Evolutionary conservation across 1,140 invertebrate species (phyloP).

Genomic region (Lepidostoma basale): DNA sequence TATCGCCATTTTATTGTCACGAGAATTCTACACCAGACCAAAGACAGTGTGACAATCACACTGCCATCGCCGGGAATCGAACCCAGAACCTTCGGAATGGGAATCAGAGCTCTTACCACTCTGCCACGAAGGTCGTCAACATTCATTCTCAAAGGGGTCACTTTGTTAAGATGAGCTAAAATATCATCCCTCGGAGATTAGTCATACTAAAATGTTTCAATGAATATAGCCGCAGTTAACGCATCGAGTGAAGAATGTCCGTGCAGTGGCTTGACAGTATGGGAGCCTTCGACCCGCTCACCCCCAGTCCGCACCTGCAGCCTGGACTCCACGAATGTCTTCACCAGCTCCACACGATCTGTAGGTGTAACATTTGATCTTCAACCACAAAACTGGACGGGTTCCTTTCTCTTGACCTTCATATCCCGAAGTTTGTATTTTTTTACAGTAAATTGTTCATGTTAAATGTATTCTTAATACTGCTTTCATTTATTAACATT

Average conservation of each 20-base stretch:
- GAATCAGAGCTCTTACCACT: too few relatives aligned
- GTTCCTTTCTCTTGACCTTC: constrained; percentile 27
- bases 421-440: constrained; percentile 31
- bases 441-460: neutral
- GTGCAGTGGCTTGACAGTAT: constrained; percentile 33
- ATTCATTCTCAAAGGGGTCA: too few relatives aligned
- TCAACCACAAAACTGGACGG: constrained; percentile 12
- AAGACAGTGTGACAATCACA: too few relatives aligned
- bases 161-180: too few relatives aligned
- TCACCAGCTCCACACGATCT: constrained; percentile 31
- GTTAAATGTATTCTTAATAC: neutral
- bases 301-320: constrained; percentile 14
- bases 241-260: constrained; percentile 29
- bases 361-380: constrained; percentile 30
- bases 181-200: too few relatives aligned
- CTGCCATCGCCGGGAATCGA: too few relatives aligned
- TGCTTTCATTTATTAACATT: neutral
- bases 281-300: constrained; percentile 25
- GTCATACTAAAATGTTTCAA: too few relatives aligned
- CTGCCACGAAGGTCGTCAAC: too few relatives aligned
- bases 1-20: too few relatives aligned
- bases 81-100: too few relatives aligned
- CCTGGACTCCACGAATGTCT: neutral
- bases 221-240: constrained; percentile 20
- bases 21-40: too few relatives aligned